Base-by-base conservation (phyloP, 2,113 vertebrate species). In the Phoenicopterus ruber region DNA sequence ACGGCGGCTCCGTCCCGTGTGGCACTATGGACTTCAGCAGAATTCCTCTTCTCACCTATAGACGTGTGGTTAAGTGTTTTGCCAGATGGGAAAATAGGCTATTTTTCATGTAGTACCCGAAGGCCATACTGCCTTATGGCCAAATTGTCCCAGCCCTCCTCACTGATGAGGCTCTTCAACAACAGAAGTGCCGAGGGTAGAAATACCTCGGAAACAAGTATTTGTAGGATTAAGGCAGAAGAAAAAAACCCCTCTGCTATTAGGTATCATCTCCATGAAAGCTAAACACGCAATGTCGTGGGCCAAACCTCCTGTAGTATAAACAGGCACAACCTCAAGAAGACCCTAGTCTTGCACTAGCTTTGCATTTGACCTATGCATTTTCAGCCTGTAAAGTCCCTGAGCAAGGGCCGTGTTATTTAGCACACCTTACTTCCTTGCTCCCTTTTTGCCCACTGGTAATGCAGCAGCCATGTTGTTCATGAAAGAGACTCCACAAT, bases 281-380 rank as follows among this genome's bases (percentile, higher is more conserved):
- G 29, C 52, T 42, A 32, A 52, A 63, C 0, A 0, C 22, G 44
- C 31, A 47, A 8, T 1, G 1, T 11, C 1, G 1, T 26, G 11
- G 67, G 59, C 54, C 69, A 90, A 66, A 50, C 46, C 31, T 77
- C 36, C 46, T 47, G 49, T 2, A 40, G 17, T 3, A 11, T 3
- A 2, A 82, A 38, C 4, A 32, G 18, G 9, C 21, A 28, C 36
- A 50, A 34, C 26, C 47, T 49, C 42, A 24, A 29, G 54, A 28
- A 70, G 11, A 24, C 42, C 5, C 4, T 11, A 42, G 29, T 49
- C 16, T 28, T 81, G 55, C 4, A 18, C 46, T 14, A 13, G 36
- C 18, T 58, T 55, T 79, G 40, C 4, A 2, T n/a, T 32, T 61
- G 52, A 42, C 28, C 28, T 4, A 1, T 3, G 44, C 1, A 3